phyloP scores from a whole-genome alignment of 2,113 vertebrate species.

The Aspiorhynchus laticeps region DNA sequence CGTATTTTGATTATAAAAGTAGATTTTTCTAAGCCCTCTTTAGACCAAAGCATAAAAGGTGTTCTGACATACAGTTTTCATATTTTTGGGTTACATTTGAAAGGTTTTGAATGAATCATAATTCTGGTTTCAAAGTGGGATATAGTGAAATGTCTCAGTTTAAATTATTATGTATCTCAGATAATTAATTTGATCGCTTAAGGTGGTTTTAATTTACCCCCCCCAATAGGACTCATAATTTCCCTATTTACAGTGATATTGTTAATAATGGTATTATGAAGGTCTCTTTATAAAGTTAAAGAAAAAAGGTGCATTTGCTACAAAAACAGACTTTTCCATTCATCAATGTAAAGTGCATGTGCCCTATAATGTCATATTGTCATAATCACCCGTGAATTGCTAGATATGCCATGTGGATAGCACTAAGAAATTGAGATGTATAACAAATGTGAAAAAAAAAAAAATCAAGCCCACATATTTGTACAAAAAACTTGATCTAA shows the following conservation, averaged over 20 bases:
- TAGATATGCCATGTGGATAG: constrained; percentile 33
- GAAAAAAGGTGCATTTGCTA: constrained; percentile 23
- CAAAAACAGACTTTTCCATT: not conserved
- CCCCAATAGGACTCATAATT: not conserved
- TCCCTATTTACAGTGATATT: not conserved
- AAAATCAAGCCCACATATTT: constrained; percentile 22
- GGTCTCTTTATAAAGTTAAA: constrained; percentile 1
- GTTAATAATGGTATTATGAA: not conserved
- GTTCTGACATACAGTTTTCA: not conserved
- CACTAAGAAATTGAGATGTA: constrained; percentile 16
- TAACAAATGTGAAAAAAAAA: not conserved
- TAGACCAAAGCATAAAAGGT: constrained; percentile 27
- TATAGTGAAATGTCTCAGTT: not conserved
- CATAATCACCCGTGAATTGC: constrained; percentile 2
- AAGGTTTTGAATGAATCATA: constrained; percentile 3
- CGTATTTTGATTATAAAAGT: constrained; percentile 13
- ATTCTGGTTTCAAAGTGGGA: constrained; percentile 12
- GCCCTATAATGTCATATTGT: constrained; percentile 35
- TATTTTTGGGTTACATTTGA: constrained; percentile 27
- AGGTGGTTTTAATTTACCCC: not conserved
- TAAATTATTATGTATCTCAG: not conserved
- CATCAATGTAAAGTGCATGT: constrained; percentile 43
- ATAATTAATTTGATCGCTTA: not conserved
- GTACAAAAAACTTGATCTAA: constrained; percentile 39
- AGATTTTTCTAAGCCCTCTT: constrained; percentile 20